Base-by-base conservation (phyloP, 1,140 invertebrate species). In the Bombus waltoni region DNA sequence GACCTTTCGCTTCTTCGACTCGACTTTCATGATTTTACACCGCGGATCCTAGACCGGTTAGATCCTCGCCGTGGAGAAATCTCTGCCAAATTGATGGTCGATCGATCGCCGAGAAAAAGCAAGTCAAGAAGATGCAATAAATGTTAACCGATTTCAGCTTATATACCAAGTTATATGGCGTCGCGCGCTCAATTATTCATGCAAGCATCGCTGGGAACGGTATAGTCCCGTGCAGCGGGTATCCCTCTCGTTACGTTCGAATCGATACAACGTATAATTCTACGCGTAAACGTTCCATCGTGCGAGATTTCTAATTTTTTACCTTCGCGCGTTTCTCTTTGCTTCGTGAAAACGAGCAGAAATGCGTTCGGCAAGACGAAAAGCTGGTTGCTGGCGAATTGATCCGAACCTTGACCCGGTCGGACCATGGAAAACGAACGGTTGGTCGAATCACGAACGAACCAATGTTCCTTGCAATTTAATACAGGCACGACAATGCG, bases 101-200 rank as follows among this genome's bases (percentile, higher is more conserved):
- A 74, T 66, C 47, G 83, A 79, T 42, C 38, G 32, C n/a, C 1
- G n/a, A 71, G 53, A 71, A 79, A 78, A 78, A 59, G 74, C 9
- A 38, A 42, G 44, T 44, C 47, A 0, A 40, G 42, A 79, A 80
- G 76, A 57, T 65, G 83, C 3, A 35, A 80, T 85, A 85, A 84
- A 85, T 80, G 72, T 85, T 85, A 80, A 85, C 53, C 66, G 32
- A 78, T 79, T 72, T 32, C 66, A 76, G 53, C 53, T 68, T 42
- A 22, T 8, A 53, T 8, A 8, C 32, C 65, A 40, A 59, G 76
- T 53, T 84, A 47, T 79, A 79, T 84, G 66, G 82, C 82, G 76
- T 79, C 66, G 53, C 40, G 13, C 75, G 76, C 76, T 84, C 75
- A 72, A 84, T 84, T 84, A 84, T 85, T 85, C 68, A 72, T 85